These are phyloP conservation scores for Liodrosophila aerea DNA, from an alignment of 2,888 invertebrate species.

Conservation along the genomic window DNA sequence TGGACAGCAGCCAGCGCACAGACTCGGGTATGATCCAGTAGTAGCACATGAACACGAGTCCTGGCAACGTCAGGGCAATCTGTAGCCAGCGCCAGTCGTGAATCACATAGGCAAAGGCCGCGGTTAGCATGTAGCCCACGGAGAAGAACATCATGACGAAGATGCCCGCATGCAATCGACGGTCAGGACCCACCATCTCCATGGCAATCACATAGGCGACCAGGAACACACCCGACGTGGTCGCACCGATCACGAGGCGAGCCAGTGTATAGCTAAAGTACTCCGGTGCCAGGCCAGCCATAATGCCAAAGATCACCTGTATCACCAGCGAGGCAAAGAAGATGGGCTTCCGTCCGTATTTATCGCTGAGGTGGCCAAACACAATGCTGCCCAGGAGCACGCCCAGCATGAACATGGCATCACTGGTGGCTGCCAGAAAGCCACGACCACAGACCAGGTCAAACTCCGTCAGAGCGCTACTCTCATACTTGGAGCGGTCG, in stretches of 20 bases:
- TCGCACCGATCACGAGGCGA: conserved; percentile 87
- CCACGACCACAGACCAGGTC: conserved; percentile 86
- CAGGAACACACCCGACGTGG: conserved; percentile 89
- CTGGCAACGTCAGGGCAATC: conserved; percentile 87
- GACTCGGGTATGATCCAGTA: conserved; percentile 91
- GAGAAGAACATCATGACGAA: conserved; percentile 90
- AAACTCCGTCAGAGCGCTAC: conserved; percentile 88
- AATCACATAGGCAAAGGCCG: conserved; percentile 86
- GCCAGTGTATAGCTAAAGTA: conserved; percentile 87
- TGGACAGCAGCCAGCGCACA: conserved; percentile 87
- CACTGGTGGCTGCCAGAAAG: conserved; percentile 86
- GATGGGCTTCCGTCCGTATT: conserved; percentile 87
- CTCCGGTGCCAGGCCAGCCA: conserved; percentile 87
- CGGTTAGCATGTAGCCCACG: conserved; percentile 87
- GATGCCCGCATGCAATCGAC: conserved; percentile 87
- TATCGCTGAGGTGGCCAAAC: conserved; percentile 89
- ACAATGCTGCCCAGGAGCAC: conserved; percentile 88
- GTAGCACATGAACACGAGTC: conserved; percentile 86
- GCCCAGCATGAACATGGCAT: conserved; percentile 87
- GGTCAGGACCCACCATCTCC: conserved; percentile 89
- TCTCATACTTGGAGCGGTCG: conserved; percentile 85
- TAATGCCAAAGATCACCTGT: conserved; percentile 87
- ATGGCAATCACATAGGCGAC: conserved; percentile 90
- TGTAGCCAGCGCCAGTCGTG: conserved; percentile 88
- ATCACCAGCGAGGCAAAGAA: conserved; percentile 88